Base-by-base conservation (phyloP, 2,113 vertebrate genomes). In the Amblyornis subalaris region DNA sequence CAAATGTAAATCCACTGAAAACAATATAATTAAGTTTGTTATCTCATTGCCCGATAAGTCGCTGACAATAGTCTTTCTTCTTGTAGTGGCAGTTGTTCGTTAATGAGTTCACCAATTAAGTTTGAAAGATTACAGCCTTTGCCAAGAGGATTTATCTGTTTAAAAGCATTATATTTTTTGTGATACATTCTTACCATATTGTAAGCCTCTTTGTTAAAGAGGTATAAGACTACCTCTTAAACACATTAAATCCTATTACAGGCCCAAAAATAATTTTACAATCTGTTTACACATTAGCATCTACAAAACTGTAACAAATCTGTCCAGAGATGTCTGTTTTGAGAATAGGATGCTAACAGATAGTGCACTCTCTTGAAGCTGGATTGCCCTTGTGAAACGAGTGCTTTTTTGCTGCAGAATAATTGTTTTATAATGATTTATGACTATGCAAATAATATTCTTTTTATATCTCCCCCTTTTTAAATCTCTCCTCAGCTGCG, bases 31-130 rank as follows among this genome's bases (percentile, higher is more conserved):
- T 97, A 97, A 97, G 94, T 96, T 97, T 67, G 91, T 97, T 97
- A 97, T 97, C 96, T 97, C 96, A 53, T 93, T 97, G 96, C 96
- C 93, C 90, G 96, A 96, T 96, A 96, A 97, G 95, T 95, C 42
- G 14, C 74, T 96, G 97, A 97, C 97, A 97, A 88, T 97, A 96
- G 95, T 85, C 95, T 87, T 96, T 96, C 95, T 96, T 97, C 96
- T 97, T 94, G 57, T 91, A 87, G 88, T 97, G 96, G 92, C 97
- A 94, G 96, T 97, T 95, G 93, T 93, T 97, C 96, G 64, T 97
- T 97, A 97, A 95, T 96, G 97, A 98, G 96, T 97, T 97, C 94
- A 95, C 94, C 97, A 97, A 97, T 98, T 97, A 97, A 96, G 93
- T 97, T 96, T 94, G 96, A 97, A 96, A 84, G 84, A 96, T 97